Evolutionary conservation across 2,888 invertebrate genomes (phyloP).

Genomic region (Yponomeuta cagnagella): DNA sequence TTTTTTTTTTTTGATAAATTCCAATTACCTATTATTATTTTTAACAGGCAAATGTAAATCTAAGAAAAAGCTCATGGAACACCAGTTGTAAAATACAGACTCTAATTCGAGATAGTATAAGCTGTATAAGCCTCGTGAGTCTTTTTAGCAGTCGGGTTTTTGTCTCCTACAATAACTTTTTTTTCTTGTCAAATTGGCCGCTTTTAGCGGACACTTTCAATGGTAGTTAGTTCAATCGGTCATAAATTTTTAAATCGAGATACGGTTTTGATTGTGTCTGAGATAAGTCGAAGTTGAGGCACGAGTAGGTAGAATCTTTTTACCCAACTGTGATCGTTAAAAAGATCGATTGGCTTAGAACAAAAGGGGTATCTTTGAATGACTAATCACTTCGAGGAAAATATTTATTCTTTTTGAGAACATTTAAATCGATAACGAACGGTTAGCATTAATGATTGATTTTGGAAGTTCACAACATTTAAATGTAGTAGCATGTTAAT

Average conservation of each 20-base stretch:
- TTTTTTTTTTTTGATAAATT: too few species aligned
- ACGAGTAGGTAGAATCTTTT: constrained; percentile 41
- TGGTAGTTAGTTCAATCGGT: background rate
- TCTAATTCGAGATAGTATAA: too few species aligned
- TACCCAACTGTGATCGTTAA: constrained; percentile 32
- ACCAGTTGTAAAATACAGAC: too few species aligned
- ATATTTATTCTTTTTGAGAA: constrained; percentile 22
- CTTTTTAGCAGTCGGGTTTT: too few species aligned
- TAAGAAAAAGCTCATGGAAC: too few species aligned
- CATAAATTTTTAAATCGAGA: constrained; percentile 31
- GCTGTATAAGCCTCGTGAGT: too few species aligned
- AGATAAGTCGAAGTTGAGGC: constrained; percentile 42
- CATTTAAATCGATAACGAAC: constrained; percentile 40
- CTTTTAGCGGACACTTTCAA: constrained; percentile 10
- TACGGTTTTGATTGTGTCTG: constrained; percentile 44
- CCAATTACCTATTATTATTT: too few species aligned
- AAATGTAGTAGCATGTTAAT: background rate
- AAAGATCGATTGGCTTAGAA: constrained; percentile 44
- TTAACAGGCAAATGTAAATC: too few species aligned
- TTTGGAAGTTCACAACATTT: constrained; percentile 8
- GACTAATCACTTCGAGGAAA: constrained; percentile 28
- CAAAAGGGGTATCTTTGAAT: constrained; percentile 24
- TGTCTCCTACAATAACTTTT: background rate
- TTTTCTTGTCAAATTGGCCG: background rate
- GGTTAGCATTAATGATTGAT: constrained; percentile 39